A percentile compares a stretch with the other conserved stretches of the same genome.
Conservation (phyloP, 2,888 invertebrate species). For the Torymus tubicola region DNA sequence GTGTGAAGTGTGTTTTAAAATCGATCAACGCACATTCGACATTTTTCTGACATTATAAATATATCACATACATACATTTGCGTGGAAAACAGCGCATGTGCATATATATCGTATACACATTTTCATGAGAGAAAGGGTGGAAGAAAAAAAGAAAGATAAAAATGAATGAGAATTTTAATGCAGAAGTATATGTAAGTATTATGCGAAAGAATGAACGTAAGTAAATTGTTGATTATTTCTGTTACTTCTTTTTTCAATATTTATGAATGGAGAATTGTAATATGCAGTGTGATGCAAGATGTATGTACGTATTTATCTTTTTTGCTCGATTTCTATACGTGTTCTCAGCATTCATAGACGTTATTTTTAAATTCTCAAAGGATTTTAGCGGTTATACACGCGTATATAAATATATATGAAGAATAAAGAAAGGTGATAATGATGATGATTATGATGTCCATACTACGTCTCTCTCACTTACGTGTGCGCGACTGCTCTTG, state of each 20-base stretch:
- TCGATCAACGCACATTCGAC: constrained; percentile 17
- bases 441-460: constrained; percentile 35
- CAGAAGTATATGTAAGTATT: neutral
- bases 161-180: neutral
- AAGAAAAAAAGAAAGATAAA: neutral
- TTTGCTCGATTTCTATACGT: constrained; percentile 64
- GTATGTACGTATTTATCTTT: constrained; percentile 41
- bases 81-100: neutral
- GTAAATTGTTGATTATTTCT: no score
- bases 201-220: neutral
- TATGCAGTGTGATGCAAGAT: neutral
- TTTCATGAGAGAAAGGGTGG: neutral
- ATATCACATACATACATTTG: constrained; percentile 5
- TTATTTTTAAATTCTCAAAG: constrained; percentile 66
- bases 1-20: constrained; percentile 12
- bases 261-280: neutral
- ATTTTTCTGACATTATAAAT: constrained; percentile 32
- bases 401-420: constrained; percentile 27
- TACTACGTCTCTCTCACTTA: constrained; percentile 41
- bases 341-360: constrained; percentile 64
- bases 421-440: neutral
- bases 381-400: constrained; percentile 39
- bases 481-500: constrained; percentile 46
- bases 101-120: constrained; percentile 32
- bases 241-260: neutral